These are phyloP conservation scores for Cenopis cana DNA, from an alignment of 2,888 invertebrate genomes.

Conservation along the genomic window DNA sequence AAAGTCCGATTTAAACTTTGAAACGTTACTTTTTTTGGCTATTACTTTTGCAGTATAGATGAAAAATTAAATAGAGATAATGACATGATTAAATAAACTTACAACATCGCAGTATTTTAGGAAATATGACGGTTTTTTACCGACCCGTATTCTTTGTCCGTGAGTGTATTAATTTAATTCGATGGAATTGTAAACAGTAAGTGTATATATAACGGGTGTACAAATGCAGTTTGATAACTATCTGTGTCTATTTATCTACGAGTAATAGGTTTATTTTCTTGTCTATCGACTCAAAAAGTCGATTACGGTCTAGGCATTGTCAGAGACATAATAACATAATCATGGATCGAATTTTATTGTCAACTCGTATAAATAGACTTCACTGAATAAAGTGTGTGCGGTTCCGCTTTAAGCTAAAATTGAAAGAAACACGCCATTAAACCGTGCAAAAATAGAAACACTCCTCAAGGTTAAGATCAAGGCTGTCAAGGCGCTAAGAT, in stretches of 20 bases:
- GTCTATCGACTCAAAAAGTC: neutral
- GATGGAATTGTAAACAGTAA: neutral
- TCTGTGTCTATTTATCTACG: neutral
- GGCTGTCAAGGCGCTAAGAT: neutral
- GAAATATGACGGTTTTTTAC: no score
- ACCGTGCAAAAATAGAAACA: constrained; percentile 31
- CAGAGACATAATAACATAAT: neutral
- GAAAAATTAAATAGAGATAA: no score
- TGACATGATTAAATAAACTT: no score
- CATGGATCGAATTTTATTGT: neutral
- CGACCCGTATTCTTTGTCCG: no score
- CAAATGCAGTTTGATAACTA: neutral
- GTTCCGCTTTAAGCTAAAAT: neutral
- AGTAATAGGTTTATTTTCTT: neutral
- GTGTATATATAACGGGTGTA: neutral
- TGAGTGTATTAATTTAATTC: no score
- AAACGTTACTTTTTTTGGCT: no score
- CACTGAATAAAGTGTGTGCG: neutral
- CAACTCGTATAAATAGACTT: neutral
- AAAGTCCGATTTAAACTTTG: no score
- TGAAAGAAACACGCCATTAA: constrained; percentile 25
- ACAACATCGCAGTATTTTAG: no score
- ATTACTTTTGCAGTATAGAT: no score
- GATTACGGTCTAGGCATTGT: neutral
- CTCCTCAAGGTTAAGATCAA: constrained; percentile 41